phyloP scores from a whole-genome alignment of 92 coral and sea anemone genomes.

The Palythoa grandis region DNA sequence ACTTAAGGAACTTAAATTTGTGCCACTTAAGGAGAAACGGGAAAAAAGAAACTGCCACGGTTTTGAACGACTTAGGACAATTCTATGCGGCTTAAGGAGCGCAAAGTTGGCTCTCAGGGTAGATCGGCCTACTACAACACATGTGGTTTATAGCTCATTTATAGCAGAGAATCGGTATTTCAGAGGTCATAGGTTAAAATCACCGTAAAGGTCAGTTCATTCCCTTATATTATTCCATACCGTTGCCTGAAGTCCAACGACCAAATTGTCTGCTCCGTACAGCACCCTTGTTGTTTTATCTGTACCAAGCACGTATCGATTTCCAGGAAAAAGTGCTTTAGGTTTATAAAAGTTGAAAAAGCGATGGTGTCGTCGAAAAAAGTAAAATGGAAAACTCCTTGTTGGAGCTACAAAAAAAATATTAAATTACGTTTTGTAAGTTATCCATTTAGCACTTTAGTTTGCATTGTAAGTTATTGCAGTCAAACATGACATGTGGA shows the following conservation, averaged over 20 bases:
- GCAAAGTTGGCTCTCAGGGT: no score
- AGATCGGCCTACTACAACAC: no score
- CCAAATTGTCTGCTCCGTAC: slow-evolving; percentile 18
- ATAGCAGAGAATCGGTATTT: background rate
- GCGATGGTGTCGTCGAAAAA: no score
- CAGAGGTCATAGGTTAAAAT: background rate
- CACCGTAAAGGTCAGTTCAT: no score
- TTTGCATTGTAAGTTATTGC: no score
- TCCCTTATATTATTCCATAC: slow-evolving; percentile 24
- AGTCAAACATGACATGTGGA: no score
- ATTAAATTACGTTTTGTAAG: background rate
- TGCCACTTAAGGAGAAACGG: background rate
- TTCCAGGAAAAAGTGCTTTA: slow-evolving; percentile 20
- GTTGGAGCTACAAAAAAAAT: background rate
- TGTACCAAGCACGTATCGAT: slow-evolving; percentile 47
- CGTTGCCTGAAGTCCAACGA: slow-evolving; percentile 53
- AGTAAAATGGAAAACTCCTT: background rate
- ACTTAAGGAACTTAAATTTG: no score
- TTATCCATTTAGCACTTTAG: no score
- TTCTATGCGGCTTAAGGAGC: no score
- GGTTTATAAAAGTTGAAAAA: background rate
- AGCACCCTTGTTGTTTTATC: slow-evolving; percentile 50
- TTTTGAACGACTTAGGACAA: no score
- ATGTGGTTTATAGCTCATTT: no score
- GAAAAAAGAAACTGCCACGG: no score